phyloP scores from a whole-genome alignment of 2,113 vertebrate genomes.

The Ginglymostoma cirratum region DNA sequence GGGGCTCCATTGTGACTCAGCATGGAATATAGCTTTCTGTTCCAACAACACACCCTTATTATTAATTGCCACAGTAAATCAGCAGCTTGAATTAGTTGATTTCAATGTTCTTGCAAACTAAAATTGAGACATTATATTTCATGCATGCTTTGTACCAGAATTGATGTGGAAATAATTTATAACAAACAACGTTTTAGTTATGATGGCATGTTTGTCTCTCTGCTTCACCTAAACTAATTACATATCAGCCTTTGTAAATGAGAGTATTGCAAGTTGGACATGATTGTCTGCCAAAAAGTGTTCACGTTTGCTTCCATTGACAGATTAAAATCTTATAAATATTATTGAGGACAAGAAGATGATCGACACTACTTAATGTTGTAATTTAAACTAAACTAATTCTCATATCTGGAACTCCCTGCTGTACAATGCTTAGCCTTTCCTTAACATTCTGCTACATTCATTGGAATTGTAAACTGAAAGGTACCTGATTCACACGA shows the following conservation, averaged over 20 bases:
- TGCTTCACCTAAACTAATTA: neutral
- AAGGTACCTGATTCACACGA: neutral
- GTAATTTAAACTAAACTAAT: neutral
- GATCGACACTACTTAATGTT: neutral
- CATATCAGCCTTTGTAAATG: neutral
- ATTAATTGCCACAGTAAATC: constrained; percentile 18
- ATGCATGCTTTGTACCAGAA: neutral
- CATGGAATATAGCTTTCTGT: neutral
- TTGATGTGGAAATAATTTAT: neutral
- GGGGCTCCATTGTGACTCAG: neutral
- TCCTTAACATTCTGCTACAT: neutral
- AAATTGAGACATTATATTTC: neutral
- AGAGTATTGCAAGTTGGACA: neutral
- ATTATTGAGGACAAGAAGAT: neutral
- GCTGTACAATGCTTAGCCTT: neutral
- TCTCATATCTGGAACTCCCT: neutral
- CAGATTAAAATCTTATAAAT: neutral
- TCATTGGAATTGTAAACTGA: neutral
- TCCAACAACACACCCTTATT: constrained; percentile 26
- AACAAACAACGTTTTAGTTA: neutral
- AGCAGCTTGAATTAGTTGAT: neutral
- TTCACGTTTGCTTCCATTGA: neutral
- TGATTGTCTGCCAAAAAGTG: neutral
- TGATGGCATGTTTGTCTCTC: neutral
- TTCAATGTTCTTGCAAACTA: neutral